A percentile compares a stretch with the other conserved stretches of the same genome.
Conservation (phyloP, 23 tunicate genomes). For the Phallusia fumigata region DNA sequence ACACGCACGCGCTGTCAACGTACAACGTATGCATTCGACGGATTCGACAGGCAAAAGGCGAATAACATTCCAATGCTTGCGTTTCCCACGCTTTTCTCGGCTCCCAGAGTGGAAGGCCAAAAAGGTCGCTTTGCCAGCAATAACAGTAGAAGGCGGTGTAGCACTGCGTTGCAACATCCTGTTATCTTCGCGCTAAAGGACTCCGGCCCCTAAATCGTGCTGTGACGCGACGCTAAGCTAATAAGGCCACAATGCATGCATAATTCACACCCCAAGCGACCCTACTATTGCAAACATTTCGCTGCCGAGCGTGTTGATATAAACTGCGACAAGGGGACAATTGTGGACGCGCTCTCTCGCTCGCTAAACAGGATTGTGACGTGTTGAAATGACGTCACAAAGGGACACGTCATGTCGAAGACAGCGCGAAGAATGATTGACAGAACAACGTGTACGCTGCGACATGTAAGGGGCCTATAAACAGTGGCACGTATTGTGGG, state of each 20-base stretch:
- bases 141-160: not conserved
- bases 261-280: not conserved
- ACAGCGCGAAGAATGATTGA: not conserved
- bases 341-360: not conserved
- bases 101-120: not conserved
- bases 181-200: not conserved
- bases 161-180: not conserved
- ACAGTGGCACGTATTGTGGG: too few species aligned
- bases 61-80: too few species aligned
- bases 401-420: not conserved
- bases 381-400: not conserved
- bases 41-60: too few species aligned
- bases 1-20: too few species aligned
- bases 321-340: not conserved
- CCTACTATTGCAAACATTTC: not conserved
- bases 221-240: not conserved
- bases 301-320: not conserved
- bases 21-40: too few species aligned
- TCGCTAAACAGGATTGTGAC: not conserved
- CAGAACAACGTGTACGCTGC: not conserved
- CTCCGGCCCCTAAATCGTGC: not conserved
- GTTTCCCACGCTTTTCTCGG: not conserved
- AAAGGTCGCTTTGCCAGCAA: not conserved
- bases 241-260: not conserved
- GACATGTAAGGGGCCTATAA: not conserved